Conservation (phyloP, 1,140 invertebrate genomes). For the Prorops nasuta region DNA sequence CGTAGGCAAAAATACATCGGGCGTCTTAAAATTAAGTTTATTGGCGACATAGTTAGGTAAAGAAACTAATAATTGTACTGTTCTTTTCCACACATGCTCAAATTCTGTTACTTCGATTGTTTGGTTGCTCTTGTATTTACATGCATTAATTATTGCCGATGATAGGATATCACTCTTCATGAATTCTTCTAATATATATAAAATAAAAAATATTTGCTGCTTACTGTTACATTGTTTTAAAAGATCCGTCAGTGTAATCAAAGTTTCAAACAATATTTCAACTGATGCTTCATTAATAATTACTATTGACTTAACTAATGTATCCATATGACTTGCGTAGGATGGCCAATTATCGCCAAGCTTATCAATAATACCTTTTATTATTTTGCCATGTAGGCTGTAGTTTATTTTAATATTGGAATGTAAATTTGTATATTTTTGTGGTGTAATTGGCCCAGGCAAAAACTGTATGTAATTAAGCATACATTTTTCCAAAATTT, state of each 20-base stretch:
- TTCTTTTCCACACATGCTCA: conserved; percentile 54
- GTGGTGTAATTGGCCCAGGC: conserved; percentile 64
- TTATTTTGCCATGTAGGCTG: conserved; percentile 46
- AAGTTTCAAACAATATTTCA: conserved; percentile 54
- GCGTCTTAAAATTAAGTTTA: conserved; percentile 57
- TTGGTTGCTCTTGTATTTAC: conserved; percentile 17
- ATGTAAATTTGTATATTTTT: conserved; percentile 60
- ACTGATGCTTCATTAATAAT: conserved; percentile 55
- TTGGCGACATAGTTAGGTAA: conserved; percentile 70
- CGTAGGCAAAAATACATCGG: conserved; percentile 60
- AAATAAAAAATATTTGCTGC: conserved; percentile 38
- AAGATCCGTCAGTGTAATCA: conserved; percentile 51
- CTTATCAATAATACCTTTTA: conserved; percentile 50
- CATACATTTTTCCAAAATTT: conserved; percentile 34
- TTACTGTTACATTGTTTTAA: conserved; percentile 51
- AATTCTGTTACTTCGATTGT: conserved; percentile 29
- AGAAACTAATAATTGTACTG: conserved; percentile 64
- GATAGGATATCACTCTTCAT: conserved; percentile 61
- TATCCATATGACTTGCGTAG: conserved; percentile 38
- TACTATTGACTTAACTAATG: conserved; percentile 49
- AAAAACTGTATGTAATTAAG: conserved; percentile 45
- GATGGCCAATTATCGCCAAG: conserved; percentile 60
- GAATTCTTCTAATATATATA: conserved; percentile 53
- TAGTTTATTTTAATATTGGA: conserved; percentile 41
- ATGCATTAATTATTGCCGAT: conserved; percentile 50